Conservation (phyloP, 2,797 vertebrate species). For the Bovichtus variegatus region DNA sequence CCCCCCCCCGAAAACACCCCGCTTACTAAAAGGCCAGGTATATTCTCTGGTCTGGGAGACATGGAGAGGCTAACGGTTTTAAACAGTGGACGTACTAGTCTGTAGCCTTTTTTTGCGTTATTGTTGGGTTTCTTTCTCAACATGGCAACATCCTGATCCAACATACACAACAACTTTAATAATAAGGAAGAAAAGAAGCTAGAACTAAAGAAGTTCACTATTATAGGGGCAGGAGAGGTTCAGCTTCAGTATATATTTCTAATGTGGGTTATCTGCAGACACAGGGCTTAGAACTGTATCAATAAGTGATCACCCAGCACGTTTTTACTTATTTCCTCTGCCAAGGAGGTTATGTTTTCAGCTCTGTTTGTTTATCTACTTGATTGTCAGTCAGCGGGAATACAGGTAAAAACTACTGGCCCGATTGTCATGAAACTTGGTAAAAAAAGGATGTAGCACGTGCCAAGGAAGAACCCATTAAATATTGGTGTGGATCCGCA, state of each 20-base stretch:
- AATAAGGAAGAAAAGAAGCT: neutral
- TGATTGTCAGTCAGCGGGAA: too few relatives aligned
- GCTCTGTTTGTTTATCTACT: too few relatives aligned
- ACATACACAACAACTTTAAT: neutral
- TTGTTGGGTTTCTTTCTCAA: neutral
- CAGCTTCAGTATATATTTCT: neutral
- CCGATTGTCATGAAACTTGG: too few relatives aligned
- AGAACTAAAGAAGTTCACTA: neutral
- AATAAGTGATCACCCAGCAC: neutral
- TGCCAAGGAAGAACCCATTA: too few relatives aligned
- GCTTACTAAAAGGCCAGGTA: conserved; percentile 36
- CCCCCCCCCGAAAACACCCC: conserved; percentile 56
- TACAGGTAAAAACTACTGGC: too few relatives aligned
- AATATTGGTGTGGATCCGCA: too few relatives aligned
- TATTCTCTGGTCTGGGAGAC: conserved; percentile 20
- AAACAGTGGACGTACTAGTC: neutral
- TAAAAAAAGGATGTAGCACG: too few relatives aligned
- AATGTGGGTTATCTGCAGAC: neutral
- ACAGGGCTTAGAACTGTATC: neutral
- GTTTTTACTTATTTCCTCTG: neutral
- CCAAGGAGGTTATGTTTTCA: too few relatives aligned
- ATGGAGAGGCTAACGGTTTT: neutral
- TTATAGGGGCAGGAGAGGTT: neutral
- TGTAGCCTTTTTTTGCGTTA: neutral
- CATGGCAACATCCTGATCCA: neutral